Evolutionary conservation across 2,888 invertebrate genomes (phyloP), one percentile per base, ranked within the genome.

Genomic region (Nomada fucata): DNA sequence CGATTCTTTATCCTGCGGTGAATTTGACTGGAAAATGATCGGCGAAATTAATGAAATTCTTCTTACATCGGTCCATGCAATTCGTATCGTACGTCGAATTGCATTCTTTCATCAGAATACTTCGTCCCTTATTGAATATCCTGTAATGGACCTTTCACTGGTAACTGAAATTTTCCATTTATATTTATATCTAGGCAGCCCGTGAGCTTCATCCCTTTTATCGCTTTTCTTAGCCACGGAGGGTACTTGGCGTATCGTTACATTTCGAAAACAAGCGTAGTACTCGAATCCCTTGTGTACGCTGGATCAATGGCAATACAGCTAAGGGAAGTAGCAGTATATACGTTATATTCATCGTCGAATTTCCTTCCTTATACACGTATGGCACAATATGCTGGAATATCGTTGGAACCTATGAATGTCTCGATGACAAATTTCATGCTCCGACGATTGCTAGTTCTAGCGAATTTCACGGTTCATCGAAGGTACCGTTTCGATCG

Each of bases 371-470:
- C 55, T 76, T 67, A 53, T 69, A 81, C 68, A 61, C 64, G 52
- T 61, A 57, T 64, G 64, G 52, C 72, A 64, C 78, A 73, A 68
- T 73, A 84, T 63, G 57, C 53, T 20, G 59, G 69, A 81, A 82
- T 83, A 85, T 75, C 82, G 76, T 69, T 69, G 71, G 70, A 71
- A 81, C 79, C 76, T 79, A 79, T 83, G 88, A 84, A 88, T 82
- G 81, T 77, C 76, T 71, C 72, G 80, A 85, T 80, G 88, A 85
- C 85, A 82, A 84, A 88, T 88, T 85, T 88, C 85, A 88, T 82
- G 87, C 82, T 73, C 50, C 76, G 79, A 72, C 68, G 89, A 70
- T 63, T 75, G 79, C 74, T 68, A 77, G 79, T 81, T 83, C 81
- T 83, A 73, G 75, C 81, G 82, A 85, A 87, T 88, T 88, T 88